A percentile compares a stretch with the other conserved stretches of the same genome.
These are phyloP conservation scores for Chymomyza costata DNA, from an alignment of 1,140 invertebrate genomes.

Conservation along the genomic window DNA sequence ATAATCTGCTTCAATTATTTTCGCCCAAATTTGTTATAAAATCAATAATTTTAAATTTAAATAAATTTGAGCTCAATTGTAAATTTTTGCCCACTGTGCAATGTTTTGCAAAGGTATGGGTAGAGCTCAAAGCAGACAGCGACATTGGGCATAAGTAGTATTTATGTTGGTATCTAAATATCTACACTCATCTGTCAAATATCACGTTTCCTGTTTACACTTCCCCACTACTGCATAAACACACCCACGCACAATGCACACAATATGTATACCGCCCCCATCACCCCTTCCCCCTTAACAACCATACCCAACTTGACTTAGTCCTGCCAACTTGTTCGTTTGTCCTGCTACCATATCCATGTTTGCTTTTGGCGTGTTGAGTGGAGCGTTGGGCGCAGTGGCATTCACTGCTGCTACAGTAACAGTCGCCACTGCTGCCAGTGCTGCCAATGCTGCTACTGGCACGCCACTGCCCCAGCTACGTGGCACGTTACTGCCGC, in stretches of 20 bases:
- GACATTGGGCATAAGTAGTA: slow-evolving; percentile 54
- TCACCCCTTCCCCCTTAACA: slow-evolving; percentile 1
- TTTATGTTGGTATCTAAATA: slow-evolving; percentile 70
- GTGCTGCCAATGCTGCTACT: too few relatives aligned
- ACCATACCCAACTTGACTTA: too few relatives aligned
- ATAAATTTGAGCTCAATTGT: too few relatives aligned
- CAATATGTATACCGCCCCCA: too few relatives aligned
- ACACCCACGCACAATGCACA: slow-evolving; percentile 17
- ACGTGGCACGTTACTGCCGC: slow-evolving; percentile 8
- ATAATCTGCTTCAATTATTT: too few relatives aligned
- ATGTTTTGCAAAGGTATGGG: too few relatives aligned
- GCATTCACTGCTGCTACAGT: background rate
- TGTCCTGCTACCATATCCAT: slow-evolving; percentile 26
- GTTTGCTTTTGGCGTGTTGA: slow-evolving; percentile 56
- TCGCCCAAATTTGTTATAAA: too few relatives aligned
- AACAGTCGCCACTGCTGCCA: background rate
- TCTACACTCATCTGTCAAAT: slow-evolving; percentile 69
- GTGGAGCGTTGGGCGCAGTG: slow-evolving; percentile 16
- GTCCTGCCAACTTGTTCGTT: slow-evolving; percentile 10
- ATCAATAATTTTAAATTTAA: too few relatives aligned
- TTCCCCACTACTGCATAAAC: slow-evolving; percentile 16
- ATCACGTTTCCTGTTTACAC: slow-evolving; percentile 69
- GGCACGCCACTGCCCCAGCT: too few relatives aligned
- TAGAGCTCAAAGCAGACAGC: background rate
- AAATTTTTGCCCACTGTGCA: too few relatives aligned